A percentile compares a stretch with the other conserved stretches of the same genome.
These are phyloP conservation scores for Alexandromys fortis DNA, from an alignment of 2,113 vertebrate species.

Conservation along the genomic window DNA sequence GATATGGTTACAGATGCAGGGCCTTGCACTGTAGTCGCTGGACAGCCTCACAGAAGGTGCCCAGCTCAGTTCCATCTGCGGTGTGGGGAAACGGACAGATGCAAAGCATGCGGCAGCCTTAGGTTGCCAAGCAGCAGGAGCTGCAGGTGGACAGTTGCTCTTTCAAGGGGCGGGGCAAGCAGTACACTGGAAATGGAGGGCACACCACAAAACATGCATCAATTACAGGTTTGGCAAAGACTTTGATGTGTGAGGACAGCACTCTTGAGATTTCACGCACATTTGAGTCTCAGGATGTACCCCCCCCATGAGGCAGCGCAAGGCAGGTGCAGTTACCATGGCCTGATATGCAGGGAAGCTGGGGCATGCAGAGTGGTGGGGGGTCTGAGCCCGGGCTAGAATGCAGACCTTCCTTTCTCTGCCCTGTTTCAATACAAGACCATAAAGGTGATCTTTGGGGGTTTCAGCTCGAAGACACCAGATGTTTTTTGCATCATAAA, in stretches of 20 bases:
- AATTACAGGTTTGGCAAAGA: not conserved
- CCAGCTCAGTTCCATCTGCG: not conserved
- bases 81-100: not conserved
- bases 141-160: not conserved
- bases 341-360: not conserved
- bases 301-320: not conserved
- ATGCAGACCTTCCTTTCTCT: not conserved
- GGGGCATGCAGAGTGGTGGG: not conserved
- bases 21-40: not conserved
- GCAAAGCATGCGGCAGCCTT: not conserved
- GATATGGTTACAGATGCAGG: not conserved
- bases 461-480: not conserved
- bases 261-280: not conserved
- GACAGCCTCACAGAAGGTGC: not conserved
- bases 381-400: not conserved
- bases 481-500: slow-evolving; percentile 23
- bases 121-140: not conserved
- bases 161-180: not conserved
- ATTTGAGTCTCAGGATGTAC: not conserved
- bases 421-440: not conserved
- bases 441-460: not conserved
- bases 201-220: not conserved
- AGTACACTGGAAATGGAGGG: not conserved
- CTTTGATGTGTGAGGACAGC: not conserved
- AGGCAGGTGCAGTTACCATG: not conserved